phyloP scores from a whole-genome alignment of 1,140 invertebrate genomes.

The Araneus ventricosus region DNA sequence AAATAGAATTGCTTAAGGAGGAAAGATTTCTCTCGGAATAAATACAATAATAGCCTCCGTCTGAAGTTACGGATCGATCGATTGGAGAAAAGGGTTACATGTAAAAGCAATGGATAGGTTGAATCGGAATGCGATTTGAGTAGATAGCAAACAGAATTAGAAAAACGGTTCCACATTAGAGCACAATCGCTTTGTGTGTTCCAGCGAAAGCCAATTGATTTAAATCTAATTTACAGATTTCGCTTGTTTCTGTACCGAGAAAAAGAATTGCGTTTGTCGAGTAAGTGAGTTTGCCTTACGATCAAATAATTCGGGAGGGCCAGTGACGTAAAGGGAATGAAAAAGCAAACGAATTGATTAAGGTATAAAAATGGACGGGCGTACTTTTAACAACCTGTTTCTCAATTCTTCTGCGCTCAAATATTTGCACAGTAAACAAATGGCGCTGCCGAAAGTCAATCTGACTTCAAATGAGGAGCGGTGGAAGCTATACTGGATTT shows the following conservation, averaged over 20 bases:
- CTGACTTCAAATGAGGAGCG: slow-evolving; percentile 40
- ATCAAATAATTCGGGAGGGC: slow-evolving; percentile 64
- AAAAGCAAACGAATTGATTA: slow-evolving; percentile 64
- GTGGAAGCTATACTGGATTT: slow-evolving; percentile 18
- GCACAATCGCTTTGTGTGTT: slow-evolving; percentile 29
- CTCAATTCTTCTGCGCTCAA: slow-evolving; percentile 58
- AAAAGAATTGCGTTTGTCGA: slow-evolving; percentile 56
- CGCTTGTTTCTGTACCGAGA: slow-evolving; percentile 29
- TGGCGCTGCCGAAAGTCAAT: slow-evolving; percentile 49
- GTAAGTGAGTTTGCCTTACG: slow-evolving; percentile 65
- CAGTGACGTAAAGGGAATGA: background rate
- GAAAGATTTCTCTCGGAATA: slow-evolving; percentile 55
- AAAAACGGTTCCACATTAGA: slow-evolving; percentile 61
- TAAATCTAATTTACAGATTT: slow-evolving; percentile 74
- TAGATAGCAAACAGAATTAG: slow-evolving; percentile 58
- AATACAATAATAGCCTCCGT: slow-evolving; percentile 53
- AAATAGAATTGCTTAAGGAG: slow-evolving; percentile 44
- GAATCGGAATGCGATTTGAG: slow-evolving; percentile 64
- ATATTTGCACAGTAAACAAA: slow-evolving; percentile 68
- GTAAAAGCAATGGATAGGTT: slow-evolving; percentile 58
- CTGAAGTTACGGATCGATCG: slow-evolving; percentile 28
- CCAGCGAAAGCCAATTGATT: slow-evolving; percentile 69
- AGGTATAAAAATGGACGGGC: slow-evolving; percentile 60
- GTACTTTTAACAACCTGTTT: slow-evolving; percentile 69
- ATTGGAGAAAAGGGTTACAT: slow-evolving; percentile 49